A percentile compares a stretch with the other conserved stretches of the same genome.
These are phyloP conservation scores for Sepiola atlantica DNA, from an alignment of 2,888 invertebrate genomes.

Conservation along the genomic window DNA sequence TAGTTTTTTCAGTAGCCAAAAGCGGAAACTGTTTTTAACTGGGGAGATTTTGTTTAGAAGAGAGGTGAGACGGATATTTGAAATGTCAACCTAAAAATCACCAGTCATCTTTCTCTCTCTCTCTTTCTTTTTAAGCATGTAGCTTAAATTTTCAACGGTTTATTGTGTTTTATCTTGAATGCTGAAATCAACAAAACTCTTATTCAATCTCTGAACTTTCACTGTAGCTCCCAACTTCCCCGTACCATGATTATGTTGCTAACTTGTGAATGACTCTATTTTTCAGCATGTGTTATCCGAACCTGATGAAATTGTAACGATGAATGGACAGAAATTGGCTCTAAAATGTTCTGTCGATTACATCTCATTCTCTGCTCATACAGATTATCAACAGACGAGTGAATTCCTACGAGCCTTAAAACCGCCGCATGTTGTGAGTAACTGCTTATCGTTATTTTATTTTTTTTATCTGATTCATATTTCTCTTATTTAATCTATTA, in stretches of 20 bases:
- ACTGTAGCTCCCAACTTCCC: not conserved
- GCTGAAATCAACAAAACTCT: not conserved
- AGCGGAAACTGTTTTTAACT: too few relatives aligned
- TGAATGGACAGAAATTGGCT: conserved; percentile 96
- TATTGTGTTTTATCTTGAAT: not conserved
- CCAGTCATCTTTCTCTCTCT: too few relatives aligned
- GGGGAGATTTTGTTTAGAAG: too few relatives aligned
- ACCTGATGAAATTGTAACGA: conserved; percentile 96
- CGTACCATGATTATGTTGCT: not conserved
- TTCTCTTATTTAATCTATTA: too few relatives aligned
- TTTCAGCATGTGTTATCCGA: conserved; percentile 89
- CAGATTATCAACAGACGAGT: conserved; percentile 97
- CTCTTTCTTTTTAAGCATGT: too few relatives aligned
- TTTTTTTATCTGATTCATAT: not conserved
- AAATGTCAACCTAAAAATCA: too few relatives aligned
- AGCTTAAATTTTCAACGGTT: too few relatives aligned
- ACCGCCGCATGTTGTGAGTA: conserved; percentile 92
- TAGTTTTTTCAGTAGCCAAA: too few relatives aligned
- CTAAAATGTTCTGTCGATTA: conserved; percentile 98
- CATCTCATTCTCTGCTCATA: conserved; percentile 99
- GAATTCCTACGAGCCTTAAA: conserved; percentile 95
- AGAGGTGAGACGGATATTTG: too few relatives aligned
- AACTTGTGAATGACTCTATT: not conserved
- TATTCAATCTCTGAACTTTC: not conserved
- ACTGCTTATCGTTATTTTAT: not conserved